Percentiles rank a stretch among this genome's conserved stretches.
These are phyloP conservation scores for Phylloscopus collybita DNA, from an alignment of 2,797 vertebrate species.

Conservation along the genomic window DNA sequence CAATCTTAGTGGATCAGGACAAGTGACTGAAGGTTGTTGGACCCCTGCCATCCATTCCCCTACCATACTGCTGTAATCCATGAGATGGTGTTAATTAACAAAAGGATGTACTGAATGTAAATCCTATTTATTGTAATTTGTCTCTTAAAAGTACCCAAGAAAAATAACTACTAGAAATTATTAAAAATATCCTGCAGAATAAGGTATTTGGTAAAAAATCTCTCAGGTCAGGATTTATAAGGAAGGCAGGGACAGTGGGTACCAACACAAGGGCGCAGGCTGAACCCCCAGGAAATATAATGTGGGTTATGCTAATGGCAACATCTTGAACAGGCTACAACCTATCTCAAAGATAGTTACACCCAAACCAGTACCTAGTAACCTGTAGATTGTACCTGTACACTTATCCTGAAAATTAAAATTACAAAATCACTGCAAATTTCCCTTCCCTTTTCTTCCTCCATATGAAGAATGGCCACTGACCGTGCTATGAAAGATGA, in stretches of 20 bases:
- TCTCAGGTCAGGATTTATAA: background rate
- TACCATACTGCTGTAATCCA: background rate
- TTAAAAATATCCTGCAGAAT: background rate
- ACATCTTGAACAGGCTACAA: background rate
- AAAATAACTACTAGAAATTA: background rate
- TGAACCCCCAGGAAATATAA: background rate
- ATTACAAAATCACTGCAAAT: background rate
- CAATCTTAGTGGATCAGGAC: background rate
- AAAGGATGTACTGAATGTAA: background rate
- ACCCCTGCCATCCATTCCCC: background rate
- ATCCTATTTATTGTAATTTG: background rate
- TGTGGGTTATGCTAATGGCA: background rate
- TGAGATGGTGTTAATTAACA: background rate
- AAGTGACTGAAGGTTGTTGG: background rate
- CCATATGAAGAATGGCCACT: background rate
- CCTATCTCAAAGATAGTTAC: background rate
- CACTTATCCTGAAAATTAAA: background rate
- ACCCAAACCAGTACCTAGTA: background rate
- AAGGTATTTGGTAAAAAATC: background rate
- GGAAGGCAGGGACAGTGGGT: background rate
- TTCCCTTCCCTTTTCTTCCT: background rate
- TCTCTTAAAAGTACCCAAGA: background rate
- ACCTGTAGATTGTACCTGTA: background rate
- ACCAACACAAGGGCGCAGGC: background rate
- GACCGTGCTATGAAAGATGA: accelerated